Evolutionary conservation across 2,888 invertebrate species (phyloP).

Genomic region (Synanthedon myopaeformis): DNA sequence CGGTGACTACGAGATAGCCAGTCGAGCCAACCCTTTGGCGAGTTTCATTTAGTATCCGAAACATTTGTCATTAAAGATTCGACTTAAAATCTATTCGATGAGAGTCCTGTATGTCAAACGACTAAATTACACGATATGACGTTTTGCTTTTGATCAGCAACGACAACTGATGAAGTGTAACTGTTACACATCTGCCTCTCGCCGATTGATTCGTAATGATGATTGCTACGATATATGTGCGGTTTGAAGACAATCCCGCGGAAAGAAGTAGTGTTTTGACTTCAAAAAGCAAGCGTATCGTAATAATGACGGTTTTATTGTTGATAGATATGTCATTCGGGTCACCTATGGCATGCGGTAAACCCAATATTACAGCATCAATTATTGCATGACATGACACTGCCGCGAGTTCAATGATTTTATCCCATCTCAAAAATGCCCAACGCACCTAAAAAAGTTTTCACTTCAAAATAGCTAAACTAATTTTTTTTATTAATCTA

Average conservation of each 20-base stretch:
- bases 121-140: neutral
- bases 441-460: too few relatives aligned
- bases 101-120: neutral
- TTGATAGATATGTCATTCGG: slow-evolving; percentile 16
- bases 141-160: neutral
- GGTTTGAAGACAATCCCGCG: slow-evolving; percentile 41
- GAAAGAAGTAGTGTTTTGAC: slow-evolving; percentile 44
- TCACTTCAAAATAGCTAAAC: too few relatives aligned
- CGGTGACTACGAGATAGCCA: slow-evolving; percentile 42
- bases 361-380: too few relatives aligned
- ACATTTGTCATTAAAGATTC: neutral
- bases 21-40: slow-evolving; percentile 40
- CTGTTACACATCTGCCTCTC: slow-evolving; percentile 59
- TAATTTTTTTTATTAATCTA: too few relatives aligned
- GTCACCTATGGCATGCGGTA: neutral
- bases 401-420: too few relatives aligned
- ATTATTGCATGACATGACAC: too few relatives aligned
- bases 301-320: slow-evolving; percentile 39
- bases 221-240: slow-evolving; percentile 49
- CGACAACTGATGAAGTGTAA: slow-evolving; percentile 43
- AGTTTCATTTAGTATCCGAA: slow-evolving; percentile 20
- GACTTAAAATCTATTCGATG: neutral
- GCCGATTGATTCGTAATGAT: slow-evolving; percentile 36
- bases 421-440: too few relatives aligned
- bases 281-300: slow-evolving; percentile 43